A percentile compares a stretch with the other conserved stretches of the same genome.
Conservation (phyloP, 2,797 vertebrate genomes). For the Pseudochromis fuscus region DNA sequence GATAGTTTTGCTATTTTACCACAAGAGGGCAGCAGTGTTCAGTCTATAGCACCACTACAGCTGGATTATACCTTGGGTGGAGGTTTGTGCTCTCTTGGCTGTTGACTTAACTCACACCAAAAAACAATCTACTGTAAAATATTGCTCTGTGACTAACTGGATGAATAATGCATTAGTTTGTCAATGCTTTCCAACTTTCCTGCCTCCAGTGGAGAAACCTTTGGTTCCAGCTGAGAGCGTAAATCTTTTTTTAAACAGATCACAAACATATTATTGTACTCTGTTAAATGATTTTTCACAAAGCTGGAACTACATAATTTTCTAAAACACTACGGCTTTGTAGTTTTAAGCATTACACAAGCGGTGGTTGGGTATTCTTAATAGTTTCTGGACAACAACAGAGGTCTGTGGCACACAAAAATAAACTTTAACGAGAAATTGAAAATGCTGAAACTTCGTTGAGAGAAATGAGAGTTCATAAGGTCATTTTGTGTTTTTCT, state of each 20-base stretch:
- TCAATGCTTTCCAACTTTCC: neutral
- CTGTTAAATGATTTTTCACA: neutral
- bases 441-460: constrained; percentile 15
- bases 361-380: neutral
- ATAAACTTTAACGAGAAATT: neutral
- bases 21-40: too few species aligned
- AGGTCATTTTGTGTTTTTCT: constrained; percentile 11
- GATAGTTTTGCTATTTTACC: too few species aligned
- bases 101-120: neutral
- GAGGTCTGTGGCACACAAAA: neutral
- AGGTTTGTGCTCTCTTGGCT: too few species aligned
- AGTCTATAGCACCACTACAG: too few species aligned
- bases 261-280: neutral
- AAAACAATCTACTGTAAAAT: neutral
- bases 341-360: constrained; percentile 2
- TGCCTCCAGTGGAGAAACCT: neutral
- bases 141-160: neutral
- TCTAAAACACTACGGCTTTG: neutral
- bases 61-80: too few species aligned
- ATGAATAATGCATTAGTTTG: neutral
- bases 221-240: neutral
- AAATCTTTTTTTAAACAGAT: neutral
- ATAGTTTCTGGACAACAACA: neutral
- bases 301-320: neutral
- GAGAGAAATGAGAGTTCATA: constrained; percentile 12